A percentile compares a stretch with the other conserved stretches of the same genome.
phyloP scores from a whole-genome alignment of 2,888 invertebrate genomes.

The Xestobium rufovillosum region DNA sequence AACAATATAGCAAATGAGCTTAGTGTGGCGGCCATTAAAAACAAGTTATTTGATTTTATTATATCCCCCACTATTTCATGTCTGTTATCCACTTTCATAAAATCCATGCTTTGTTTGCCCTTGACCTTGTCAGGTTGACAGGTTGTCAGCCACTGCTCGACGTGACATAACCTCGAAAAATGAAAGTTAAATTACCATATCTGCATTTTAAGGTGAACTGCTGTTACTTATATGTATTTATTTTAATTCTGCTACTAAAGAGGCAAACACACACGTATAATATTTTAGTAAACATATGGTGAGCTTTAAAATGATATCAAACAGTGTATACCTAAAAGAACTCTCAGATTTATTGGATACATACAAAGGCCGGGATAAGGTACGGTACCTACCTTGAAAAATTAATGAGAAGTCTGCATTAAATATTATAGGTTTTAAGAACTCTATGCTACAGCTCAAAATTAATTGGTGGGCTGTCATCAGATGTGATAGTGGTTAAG shows the following conservation, averaged over 20 bases:
- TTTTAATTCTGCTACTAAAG: no score
- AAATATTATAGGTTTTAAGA: slow-evolving; percentile 56
- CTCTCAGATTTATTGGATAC: slow-evolving; percentile 68
- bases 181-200: no score
- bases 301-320: background rate
- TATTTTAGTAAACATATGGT: background rate
- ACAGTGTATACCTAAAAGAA: slow-evolving; percentile 29
- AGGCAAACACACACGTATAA: no score
- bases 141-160: no score
- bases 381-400: slow-evolving; percentile 34
- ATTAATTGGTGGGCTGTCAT: slow-evolving; percentile 58
- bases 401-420: slow-evolving; percentile 5
- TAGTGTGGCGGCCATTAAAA: no score
- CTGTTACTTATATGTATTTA: background rate
- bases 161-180: no score
- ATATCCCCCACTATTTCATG: no score
- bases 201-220: slow-evolving; percentile 1
- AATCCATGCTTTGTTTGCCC: no score
- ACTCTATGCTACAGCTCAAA: slow-evolving; percentile 72
- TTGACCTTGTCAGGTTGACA: no score
- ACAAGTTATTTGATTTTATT: no score
- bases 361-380: slow-evolving; percentile 82
- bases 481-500: slow-evolving; percentile 52
- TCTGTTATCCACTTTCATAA: no score
- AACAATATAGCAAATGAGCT: no score